A percentile compares a stretch with the other conserved stretches of the same genome.
phyloP scores from a whole-genome alignment of 1,140 invertebrate species.

The Eufriesea mexicana region DNA sequence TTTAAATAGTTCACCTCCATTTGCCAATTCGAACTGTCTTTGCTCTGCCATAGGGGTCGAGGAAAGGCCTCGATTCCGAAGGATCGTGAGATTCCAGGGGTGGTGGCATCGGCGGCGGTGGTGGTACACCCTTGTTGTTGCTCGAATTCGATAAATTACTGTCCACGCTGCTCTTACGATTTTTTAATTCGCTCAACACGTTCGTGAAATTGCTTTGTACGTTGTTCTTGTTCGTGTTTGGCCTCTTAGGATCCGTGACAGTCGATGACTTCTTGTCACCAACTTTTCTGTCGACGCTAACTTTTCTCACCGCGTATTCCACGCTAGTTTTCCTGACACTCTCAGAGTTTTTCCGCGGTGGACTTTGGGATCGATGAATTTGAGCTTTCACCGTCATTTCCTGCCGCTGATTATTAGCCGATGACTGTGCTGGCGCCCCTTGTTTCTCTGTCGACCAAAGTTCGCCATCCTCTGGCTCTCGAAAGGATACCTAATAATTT shows the following conservation, averaged over 20 bases:
- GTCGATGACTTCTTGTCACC: constrained; percentile 66
- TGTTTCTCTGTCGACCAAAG: constrained; percentile 74
- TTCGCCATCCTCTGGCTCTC: constrained; percentile 75
- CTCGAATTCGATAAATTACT: constrained; percentile 80
- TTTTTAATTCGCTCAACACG: constrained; percentile 84
- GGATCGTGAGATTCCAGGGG: constrained; percentile 90
- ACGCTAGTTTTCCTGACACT: constrained; percentile 69
- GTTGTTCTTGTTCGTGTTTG: constrained; percentile 75
- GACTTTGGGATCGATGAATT: constrained; percentile 81
- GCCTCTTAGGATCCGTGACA: constrained; percentile 69
- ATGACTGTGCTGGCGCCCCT: constrained; percentile 63
- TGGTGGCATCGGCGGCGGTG: constrained; percentile 93
- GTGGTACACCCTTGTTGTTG: constrained; percentile 85
- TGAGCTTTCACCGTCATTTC: constrained; percentile 82
- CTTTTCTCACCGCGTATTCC: constrained; percentile 77
- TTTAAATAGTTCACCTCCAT: constrained; percentile 84
- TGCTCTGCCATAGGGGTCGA: constrained; percentile 95
- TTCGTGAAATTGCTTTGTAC: constrained; percentile 83
- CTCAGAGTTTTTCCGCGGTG: constrained; percentile 74
- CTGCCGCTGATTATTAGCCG: constrained; percentile 70
- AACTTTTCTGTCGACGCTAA: constrained; percentile 74
- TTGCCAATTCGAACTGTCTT: constrained; percentile 98
- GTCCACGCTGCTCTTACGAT: constrained; percentile 85
- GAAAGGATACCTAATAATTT: constrained; percentile 68
- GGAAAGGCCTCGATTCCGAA: constrained; percentile 90